Percentiles rank a stretch among this genome's conserved stretches.
Evolutionary conservation across 2,113 vertebrate species (phyloP).

Genomic region (Vidua macroura): DNA sequence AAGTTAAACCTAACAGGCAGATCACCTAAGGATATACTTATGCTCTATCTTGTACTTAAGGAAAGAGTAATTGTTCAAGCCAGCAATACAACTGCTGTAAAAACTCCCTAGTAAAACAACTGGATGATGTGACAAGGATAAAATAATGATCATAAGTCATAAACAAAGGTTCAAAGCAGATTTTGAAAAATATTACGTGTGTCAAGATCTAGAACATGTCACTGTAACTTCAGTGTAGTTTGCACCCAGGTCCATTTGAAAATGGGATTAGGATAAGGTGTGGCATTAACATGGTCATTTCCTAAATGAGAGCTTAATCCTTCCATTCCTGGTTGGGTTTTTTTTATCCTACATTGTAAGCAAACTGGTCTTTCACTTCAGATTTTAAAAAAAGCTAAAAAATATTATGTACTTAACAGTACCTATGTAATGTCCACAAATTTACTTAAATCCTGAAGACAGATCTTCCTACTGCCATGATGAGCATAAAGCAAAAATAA

Average conservation of each 20-base stretch:
- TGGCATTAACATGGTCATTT: not conserved
- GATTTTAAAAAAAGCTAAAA: not conserved
- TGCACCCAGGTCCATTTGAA: not conserved
- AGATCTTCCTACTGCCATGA: not conserved
- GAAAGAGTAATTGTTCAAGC: not conserved
- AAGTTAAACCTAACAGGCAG: not conserved
- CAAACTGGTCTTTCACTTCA: not conserved
- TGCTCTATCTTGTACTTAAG: not conserved
- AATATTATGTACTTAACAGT: not conserved
- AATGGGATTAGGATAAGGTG: not conserved
- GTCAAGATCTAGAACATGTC: not conserved
- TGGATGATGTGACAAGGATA: not conserved
- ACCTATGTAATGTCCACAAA: not conserved
- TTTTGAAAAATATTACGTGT: not conserved
- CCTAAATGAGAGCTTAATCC: not conserved
- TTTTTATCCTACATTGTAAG: not conserved
- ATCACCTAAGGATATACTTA: not conserved
- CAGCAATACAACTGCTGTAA: not conserved
- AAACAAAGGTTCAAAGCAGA: not conserved
- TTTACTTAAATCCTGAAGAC: not conserved
- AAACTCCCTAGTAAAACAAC: not conserved
- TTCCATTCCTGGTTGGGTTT: not conserved
- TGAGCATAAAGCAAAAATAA: not conserved
- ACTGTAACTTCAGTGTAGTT: not conserved
- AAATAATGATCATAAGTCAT: not conserved